Evolutionary conservation across 2,113 vertebrate species (phyloP), one percentile per base, ranked within the genome.

Genomic region (Cebus imitator): DNA sequence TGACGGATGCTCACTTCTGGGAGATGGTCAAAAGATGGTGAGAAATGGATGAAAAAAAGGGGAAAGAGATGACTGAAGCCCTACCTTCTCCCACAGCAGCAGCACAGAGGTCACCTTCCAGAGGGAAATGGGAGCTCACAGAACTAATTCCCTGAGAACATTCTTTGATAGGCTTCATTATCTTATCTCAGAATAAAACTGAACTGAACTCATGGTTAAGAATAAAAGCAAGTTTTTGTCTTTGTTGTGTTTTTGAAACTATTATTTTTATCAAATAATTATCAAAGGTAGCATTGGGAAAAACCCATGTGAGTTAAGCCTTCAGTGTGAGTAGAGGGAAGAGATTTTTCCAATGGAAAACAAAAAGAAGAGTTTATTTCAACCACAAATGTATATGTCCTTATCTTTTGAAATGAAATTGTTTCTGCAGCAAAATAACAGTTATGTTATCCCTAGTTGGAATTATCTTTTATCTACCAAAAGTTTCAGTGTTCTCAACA

Each of bases 391-490:
- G 87, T 70, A 92, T 87, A 89, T 91, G 72, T 20, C 13, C 93
- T 97, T 95, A 92, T 91, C 72, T 80, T 94, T 95, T 50, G 25
- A 82, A 70, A 82, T 83, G 45, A 66, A 0, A 55, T 66, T 48
- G 23, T 95, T 94, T 96, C 76, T 73, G 23, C 95, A 92, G 88
- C n/a, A 85, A 96, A 90, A 92, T 87, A 95, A 94, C 68, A 70
- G 72, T 72, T 81, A 84, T 8, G 16, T 35, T 96, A 92, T 75
- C 32, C 68, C 43, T 96, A 80, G 32, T 79, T 81, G 88, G 25
- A 94, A 78, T 93, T 75, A 96, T 79, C 70, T 94, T 97, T 94
- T 84, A 95, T 92, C 88, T 92, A 95, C 50, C 76, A 92, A 90
- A 95, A 86, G 48, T 89, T 92, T 93, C 70, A 88, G 32, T 81